A percentile compares a stretch with the other conserved stretches of the same genome.
Evolutionary conservation across 2,888 invertebrate species (phyloP).

Genomic region (Coelinius sp.): DNA sequence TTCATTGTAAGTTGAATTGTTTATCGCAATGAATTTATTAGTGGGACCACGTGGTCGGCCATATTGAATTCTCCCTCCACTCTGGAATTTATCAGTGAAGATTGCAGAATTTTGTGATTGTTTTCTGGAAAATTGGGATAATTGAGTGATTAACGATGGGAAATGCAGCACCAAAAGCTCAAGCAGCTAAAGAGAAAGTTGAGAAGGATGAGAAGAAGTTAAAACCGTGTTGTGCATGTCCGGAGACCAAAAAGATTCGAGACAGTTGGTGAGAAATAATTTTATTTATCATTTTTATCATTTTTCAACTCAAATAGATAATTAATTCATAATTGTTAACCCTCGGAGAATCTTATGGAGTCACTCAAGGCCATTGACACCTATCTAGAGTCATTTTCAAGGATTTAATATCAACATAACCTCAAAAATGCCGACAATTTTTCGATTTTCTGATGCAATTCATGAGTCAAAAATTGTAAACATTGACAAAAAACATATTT

Average conservation of each 20-base stretch:
- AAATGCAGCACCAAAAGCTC: constrained; percentile 72
- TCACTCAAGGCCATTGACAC: not conserved
- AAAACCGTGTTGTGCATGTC: constrained; percentile 97
- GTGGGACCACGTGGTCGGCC: too few species aligned
- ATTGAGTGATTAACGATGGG: constrained; percentile 70
- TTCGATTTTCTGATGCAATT: not conserved
- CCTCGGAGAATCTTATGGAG: not conserved
- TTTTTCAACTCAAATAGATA: not conserved
- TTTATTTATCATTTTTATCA: not conserved
- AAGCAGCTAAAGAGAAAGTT: constrained; percentile 58
- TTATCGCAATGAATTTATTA: too few species aligned
- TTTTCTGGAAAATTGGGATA: too few species aligned
- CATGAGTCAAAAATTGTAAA: not conserved
- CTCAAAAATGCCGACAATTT: not conserved
- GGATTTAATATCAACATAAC: not conserved
- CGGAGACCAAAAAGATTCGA: constrained; percentile 91
- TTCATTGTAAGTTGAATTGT: too few species aligned
- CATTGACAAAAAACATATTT: not conserved
- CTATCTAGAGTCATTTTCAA: not conserved
- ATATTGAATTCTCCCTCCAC: too few species aligned
- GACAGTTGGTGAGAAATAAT: constrained; percentile 85
- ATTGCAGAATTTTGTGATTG: too few species aligned
- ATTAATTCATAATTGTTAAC: not conserved
- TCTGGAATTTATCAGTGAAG: too few species aligned
- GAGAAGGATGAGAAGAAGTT: constrained; percentile 80